Conservation (phyloP, 2,888 invertebrate genomes). For the Ormia ochracea region DNA sequence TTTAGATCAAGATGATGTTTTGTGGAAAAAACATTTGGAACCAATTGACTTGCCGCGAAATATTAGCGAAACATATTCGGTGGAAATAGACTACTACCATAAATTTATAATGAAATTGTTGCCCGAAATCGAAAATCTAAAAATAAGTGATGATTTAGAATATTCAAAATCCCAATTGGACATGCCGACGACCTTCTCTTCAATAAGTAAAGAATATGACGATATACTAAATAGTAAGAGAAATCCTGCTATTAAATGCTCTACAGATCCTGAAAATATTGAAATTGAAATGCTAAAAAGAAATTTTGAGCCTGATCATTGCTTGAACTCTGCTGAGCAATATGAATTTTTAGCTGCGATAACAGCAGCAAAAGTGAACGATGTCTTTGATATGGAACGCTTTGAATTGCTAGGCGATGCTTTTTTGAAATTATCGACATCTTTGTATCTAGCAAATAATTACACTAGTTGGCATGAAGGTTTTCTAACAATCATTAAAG, state of each 20-base stretch:
- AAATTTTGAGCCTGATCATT: conserved; percentile 44
- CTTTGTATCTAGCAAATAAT: conserved; percentile 82
- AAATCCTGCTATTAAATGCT: conserved; percentile 49
- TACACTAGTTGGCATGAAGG: conserved; percentile 85
- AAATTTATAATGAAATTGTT: conserved; percentile 78
- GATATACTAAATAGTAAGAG: background rate
- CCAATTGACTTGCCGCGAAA: conserved; percentile 83
- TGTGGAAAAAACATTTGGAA: conserved; percentile 78
- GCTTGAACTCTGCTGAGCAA: conserved; percentile 71
- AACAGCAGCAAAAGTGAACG: conserved; percentile 82
- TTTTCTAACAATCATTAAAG: conserved; percentile 83
- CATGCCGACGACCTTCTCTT: conserved; percentile 49
- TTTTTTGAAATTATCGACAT: conserved; percentile 85
- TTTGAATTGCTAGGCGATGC: conserved; percentile 92
- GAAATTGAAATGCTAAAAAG: conserved; percentile 67
- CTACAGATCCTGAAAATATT: conserved; percentile 47
- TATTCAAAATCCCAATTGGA: conserved; percentile 67
- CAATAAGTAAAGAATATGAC: background rate
- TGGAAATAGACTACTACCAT: conserved; percentile 85
- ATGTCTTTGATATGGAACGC: conserved; percentile 87
- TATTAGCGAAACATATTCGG: conserved; percentile 79
- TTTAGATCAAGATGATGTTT: conserved; percentile 51
- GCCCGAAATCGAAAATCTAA: conserved; percentile 61
- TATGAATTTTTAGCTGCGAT: conserved; percentile 79
- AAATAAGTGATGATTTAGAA: conserved; percentile 61